Evolutionary conservation across 2,797 vertebrate species (phyloP).

Genomic region (Microctenopoma stevenorrisi): DNA sequence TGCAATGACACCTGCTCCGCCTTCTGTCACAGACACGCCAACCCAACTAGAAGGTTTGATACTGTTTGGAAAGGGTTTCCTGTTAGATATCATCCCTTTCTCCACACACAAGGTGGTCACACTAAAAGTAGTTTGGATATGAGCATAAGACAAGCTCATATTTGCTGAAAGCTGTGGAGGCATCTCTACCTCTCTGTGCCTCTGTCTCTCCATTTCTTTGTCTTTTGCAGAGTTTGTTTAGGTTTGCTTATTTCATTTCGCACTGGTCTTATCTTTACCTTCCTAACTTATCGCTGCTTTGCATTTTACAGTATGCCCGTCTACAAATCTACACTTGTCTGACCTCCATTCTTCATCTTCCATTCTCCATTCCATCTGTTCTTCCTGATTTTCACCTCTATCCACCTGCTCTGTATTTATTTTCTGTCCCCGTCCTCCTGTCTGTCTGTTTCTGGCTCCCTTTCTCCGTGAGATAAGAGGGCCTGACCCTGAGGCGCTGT

Average conservation of each 20-base stretch:
- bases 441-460: constrained; percentile 15
- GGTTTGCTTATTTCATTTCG: constrained; percentile 2
- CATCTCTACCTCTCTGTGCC: not conserved
- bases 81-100: not conserved
- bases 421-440: constrained; percentile 10
- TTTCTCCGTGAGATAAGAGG: constrained; percentile 52
- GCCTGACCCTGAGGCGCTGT: constrained; percentile 60
- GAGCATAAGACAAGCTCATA: constrained; percentile 17
- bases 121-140: constrained; percentile 16
- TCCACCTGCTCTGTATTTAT: not conserved
- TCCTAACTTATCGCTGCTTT: not conserved
- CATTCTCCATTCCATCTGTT: not conserved
- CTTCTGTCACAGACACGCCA: constrained; percentile 9
- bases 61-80: not conserved
- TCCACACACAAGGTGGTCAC: not conserved
- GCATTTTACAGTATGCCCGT: not conserved
- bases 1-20: constrained; percentile 4
- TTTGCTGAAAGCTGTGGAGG: constrained; percentile 23
- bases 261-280: not conserved
- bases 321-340: constrained; percentile 1
- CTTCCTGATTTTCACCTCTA: constrained; percentile 21
- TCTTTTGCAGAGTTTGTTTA: constrained; percentile 24
- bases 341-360: constrained; percentile 6
- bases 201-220: constrained; percentile 4
- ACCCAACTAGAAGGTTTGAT: not conserved